Evolutionary conservation across 2,888 invertebrate species (phyloP).

Genomic region (Euzophera pinguis): DNA sequence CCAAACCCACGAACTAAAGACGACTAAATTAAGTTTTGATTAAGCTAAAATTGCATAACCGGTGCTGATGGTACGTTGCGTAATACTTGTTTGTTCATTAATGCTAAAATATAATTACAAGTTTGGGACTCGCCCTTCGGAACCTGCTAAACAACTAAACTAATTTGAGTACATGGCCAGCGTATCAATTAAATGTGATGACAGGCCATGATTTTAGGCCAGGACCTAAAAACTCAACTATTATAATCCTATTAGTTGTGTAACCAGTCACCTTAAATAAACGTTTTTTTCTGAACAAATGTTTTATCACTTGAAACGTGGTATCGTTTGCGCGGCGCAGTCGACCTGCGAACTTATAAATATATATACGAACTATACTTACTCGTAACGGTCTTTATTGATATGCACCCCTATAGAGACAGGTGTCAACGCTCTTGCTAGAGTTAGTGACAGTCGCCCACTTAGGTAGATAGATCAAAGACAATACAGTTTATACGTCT

Average conservation of each 20-base stretch:
- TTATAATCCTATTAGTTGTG: too few species aligned
- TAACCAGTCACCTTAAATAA: not conserved
- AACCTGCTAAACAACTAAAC: slow-evolving; percentile 12
- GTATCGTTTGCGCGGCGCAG: too few species aligned
- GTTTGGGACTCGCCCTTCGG: slow-evolving; percentile 9
- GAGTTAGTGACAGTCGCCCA: not conserved
- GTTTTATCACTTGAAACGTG: not conserved
- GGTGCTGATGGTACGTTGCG: slow-evolving; percentile 37
- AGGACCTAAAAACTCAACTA: too few species aligned
- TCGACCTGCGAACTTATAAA: not conserved
- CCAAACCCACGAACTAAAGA: slow-evolving; percentile 45
- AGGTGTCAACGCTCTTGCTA: not conserved
- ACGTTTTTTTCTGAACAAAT: not conserved
- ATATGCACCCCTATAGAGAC: not conserved
- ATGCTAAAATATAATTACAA: slow-evolving; percentile 15
- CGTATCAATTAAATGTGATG: slow-evolving; percentile 4
- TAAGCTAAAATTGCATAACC: slow-evolving; percentile 40
- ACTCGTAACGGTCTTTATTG: not conserved
- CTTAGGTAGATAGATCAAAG: not conserved
- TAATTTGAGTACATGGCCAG: slow-evolving; percentile 12
- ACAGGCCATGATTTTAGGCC: not conserved
- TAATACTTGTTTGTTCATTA: slow-evolving; percentile 24
- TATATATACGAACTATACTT: too few species aligned
- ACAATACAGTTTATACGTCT: too few species aligned
- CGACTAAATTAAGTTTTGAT: slow-evolving; percentile 56